Evolutionary conservation across 2,113 vertebrate genomes (phyloP), one percentile per base, ranked within the genome.

Genomic region (Carlito syrichta): DNA sequence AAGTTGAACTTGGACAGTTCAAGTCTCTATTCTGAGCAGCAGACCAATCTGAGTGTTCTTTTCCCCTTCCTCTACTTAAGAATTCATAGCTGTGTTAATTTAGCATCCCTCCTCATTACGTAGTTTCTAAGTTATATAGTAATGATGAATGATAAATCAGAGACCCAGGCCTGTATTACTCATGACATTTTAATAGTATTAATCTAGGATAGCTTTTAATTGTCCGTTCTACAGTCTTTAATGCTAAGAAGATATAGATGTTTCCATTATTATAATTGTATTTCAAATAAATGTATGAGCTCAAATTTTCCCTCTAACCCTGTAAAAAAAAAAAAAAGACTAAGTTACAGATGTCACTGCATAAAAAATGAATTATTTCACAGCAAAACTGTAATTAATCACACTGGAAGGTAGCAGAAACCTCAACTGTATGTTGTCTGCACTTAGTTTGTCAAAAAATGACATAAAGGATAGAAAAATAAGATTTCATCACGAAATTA

Each of bases 231-330:
- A 93, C 11, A 93, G 86, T 91, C 63, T 96, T 98, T 96, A 97
- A 90, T 90, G 83, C 78, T 97, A 95, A 66, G 52, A 95, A 97
- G 93, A 97, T 92, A 95, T 97, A 97, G 93, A 84, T 93, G 54
- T 96, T 97, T 96, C 89, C 95, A 96, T 97, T 97, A 96, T 95
- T 98, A 60, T 94, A 96, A 97, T 93, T 97, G 79, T 96, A 97
- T 97, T 98, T 98, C 97, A 96, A 91, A 86, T 96, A 96, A 97
- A 96, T 95, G 68, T 95, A 96, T 48, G 71, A 66, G 77, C 79
- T 94, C 76, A 92, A 86, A 56, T 58, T 95, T 93, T 96, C 58
- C 56, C 43, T 84, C 74, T 95, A 94, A 94, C 77, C 76, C 63
- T 95, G 17, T 87, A 62, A 58, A 89, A 68, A 81, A 19, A 68